Base-by-base conservation (phyloP, 2,888 invertebrate genomes). In the Drosophila eohydei region DNA sequence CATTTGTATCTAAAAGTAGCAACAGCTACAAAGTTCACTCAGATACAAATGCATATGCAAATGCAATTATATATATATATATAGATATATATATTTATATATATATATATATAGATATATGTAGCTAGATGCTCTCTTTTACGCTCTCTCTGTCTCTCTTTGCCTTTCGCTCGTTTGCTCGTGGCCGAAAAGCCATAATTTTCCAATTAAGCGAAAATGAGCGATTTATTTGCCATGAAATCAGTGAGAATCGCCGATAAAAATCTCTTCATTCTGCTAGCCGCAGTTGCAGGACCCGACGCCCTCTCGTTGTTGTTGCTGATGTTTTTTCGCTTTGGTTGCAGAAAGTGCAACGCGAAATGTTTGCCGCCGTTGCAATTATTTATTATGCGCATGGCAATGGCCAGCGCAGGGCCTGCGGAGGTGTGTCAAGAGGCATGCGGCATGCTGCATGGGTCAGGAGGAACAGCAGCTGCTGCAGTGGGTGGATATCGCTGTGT, bases 141-240 rank as follows among this genome's bases (percentile, higher is more conserved):
- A 38, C 36, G 30, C 40, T 62, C 30, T 46, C 38, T 30, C 3
- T 43, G 9, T 4, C 26, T 9, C 11, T 34, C 21, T 50, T 41
- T 11, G 26, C 50, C 55, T 50, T 28, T 61, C 50, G 41, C 50
- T 50, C 50, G 55, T 46, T 38, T 51, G 59, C 54, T 66, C 70
- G 88, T 68, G 67, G 83, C 78, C 74, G 81, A 89, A 91, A 89
- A 86, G 89, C 91, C 91, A 92, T 92, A 92, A 92, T 92, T 92
- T 92, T 92, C 92, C 92, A 92, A 92, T 92, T 92, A 92, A 92
- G 91, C 91, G 92, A 92, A 92, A 92, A 92, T 92, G 92, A 92
- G 92, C 92, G 92, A 92, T 92, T 92, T 92, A 92, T 92, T 92
- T 92, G 92, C 92, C 92, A 92, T 92, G 91, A 92, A 92, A 92